Percentiles rank a stretch among this genome's conserved stretches.
Conservation (phyloP, 2,797 vertebrate genomes). For the Sardinella longiceps region DNA sequence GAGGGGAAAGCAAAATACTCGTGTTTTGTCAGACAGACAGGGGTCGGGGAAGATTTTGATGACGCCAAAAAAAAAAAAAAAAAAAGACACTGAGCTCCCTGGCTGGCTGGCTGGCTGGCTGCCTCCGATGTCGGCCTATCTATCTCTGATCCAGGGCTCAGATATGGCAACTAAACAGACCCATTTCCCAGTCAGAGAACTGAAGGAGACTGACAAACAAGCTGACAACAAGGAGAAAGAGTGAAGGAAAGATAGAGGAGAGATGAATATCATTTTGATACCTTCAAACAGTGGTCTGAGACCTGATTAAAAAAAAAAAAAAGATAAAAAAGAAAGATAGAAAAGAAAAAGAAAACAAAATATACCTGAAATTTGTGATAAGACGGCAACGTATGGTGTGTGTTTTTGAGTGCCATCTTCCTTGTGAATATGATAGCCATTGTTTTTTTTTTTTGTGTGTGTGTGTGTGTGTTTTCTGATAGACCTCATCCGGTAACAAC, state of each 20-base stretch:
- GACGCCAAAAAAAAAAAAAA: not conserved
- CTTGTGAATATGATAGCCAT: not conserved
- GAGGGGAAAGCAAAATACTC: not conserved
- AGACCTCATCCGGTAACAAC: not conserved
- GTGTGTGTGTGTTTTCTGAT: too few species aligned
- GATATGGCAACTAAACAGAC: slow-evolving; percentile 7
- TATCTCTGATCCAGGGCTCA: slow-evolving; percentile 8
- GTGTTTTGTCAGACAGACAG: not conserved
- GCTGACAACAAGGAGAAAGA: not conserved
- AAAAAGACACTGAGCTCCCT: not conserved
- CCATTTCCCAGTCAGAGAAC: not conserved
- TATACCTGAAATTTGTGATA: not conserved
- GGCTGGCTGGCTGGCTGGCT: not conserved
- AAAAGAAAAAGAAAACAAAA: not conserved
- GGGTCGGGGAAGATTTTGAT: not conserved
- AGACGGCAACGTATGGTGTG: not conserved
- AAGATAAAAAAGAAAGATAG: not conserved
- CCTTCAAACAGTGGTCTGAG: not conserved
- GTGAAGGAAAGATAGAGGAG: not conserved
- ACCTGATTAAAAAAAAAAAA: not conserved
- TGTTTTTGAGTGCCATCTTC: not conserved
- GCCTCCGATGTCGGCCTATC: not conserved
- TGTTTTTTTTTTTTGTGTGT: not conserved
- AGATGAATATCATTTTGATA: slow-evolving; percentile 9
- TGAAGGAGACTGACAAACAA: not conserved